phyloP scores from a whole-genome alignment of 2,888 invertebrate genomes.

The Caenorhabditis angaria region DNA sequence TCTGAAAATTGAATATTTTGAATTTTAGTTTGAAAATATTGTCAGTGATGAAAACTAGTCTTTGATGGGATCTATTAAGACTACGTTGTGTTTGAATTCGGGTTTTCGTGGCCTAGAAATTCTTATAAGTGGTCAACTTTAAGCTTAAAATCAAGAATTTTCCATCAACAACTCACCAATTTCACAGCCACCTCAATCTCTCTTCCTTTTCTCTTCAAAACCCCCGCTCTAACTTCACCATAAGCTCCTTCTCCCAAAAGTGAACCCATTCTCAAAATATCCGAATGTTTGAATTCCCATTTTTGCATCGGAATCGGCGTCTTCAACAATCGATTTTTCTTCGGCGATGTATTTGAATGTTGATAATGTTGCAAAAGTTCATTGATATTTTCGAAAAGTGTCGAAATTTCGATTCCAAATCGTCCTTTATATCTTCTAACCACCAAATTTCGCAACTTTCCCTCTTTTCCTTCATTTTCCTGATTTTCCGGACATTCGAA shows the following conservation, averaged over 20 bases:
- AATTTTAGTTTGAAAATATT: too few relatives aligned
- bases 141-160: too few relatives aligned
- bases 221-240: slow-evolving; percentile 41
- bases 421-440: slow-evolving; percentile 2
- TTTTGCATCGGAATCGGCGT: slow-evolving; percentile 23
- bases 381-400: neutral
- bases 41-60: too few relatives aligned
- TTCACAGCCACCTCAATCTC: slow-evolving; percentile 43
- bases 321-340: slow-evolving; percentile 10
- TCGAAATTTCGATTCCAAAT: slow-evolving; percentile 5
- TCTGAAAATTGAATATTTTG: too few relatives aligned
- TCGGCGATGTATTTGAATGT: neutral
- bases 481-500: neutral
- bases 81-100: too few relatives aligned
- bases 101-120: too few relatives aligned
- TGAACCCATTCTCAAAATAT: slow-evolving; percentile 29
- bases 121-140: too few relatives aligned
- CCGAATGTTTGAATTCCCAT: slow-evolving; percentile 44
- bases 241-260: slow-evolving; percentile 47
- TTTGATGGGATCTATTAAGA: too few relatives aligned
- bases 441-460: slow-evolving; percentile 9
- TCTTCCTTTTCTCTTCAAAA: slow-evolving; percentile 23
- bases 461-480: neutral
- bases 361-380: slow-evolving; percentile 9
- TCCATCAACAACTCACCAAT: slow-evolving; percentile 17